Conservation (phyloP, 2,888 invertebrate genomes). For the Catocala fraxini region DNA sequence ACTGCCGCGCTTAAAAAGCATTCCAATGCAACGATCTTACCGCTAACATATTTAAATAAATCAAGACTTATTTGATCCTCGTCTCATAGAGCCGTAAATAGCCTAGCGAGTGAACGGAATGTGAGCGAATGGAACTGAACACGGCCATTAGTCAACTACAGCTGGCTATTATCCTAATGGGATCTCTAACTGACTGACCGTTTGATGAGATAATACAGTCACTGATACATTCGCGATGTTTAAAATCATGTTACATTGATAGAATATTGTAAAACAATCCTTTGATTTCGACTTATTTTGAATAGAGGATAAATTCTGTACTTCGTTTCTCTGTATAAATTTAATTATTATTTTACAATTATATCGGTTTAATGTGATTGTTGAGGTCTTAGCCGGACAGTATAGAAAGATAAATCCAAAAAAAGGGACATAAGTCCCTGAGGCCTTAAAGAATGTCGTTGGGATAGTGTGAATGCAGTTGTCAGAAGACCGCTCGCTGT, state of each 20-base stretch:
- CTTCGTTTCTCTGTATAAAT: no score
- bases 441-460: no score
- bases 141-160: constrained; percentile 76
- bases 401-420: no score
- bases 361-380: no score
- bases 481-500: no score
- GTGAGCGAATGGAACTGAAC: constrained; percentile 70
- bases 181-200: constrained; percentile 71
- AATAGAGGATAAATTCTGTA: no score
- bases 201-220: constrained; percentile 59
- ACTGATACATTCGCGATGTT: constrained; percentile 48
- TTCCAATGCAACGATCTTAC: constrained; percentile 41
- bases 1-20: constrained; percentile 35
- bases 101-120: constrained; percentile 59
- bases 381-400: no score
- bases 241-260: constrained; percentile 39
- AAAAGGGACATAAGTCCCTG: no score
- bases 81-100: constrained; percentile 56
- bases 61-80: constrained; percentile 53
- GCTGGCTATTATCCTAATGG: constrained; percentile 79
- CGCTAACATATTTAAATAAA: constrained; percentile 44
- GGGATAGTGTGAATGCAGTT: no score
- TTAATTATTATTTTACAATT: no score
- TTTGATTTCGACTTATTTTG: no score
- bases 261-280: not conserved